Evolutionary conservation across 2,888 invertebrate genomes (phyloP).

Genomic region (Crossocerus cetratus): DNA sequence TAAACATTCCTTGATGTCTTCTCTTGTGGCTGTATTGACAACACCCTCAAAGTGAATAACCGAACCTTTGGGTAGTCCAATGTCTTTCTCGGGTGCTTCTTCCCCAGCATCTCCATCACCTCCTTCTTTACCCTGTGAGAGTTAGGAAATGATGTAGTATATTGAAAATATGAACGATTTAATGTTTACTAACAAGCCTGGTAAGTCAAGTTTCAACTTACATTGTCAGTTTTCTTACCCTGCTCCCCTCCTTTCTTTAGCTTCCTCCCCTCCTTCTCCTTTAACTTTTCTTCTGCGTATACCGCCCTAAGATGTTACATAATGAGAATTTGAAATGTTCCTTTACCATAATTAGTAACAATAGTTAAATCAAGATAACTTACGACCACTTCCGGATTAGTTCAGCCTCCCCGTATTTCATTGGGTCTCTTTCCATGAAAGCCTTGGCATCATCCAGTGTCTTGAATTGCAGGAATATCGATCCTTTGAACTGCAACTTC

Average conservation of each 20-base stretch:
- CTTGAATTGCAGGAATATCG: slow-evolving; percentile 92
- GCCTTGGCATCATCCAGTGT: slow-evolving; percentile 88
- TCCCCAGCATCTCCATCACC: slow-evolving; percentile 20
- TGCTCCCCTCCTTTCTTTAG: slow-evolving; percentile 80
- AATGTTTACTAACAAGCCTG: background rate
- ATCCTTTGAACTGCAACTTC: slow-evolving; percentile 90
- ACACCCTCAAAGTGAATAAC: slow-evolving; percentile 85
- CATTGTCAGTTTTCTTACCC: slow-evolving; percentile 74
- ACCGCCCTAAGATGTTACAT: slow-evolving; percentile 69
- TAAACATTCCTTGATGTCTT: slow-evolving; percentile 86
- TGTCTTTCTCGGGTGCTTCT: slow-evolving; percentile 49
- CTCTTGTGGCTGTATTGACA: slow-evolving; percentile 81
- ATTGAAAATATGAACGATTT: background rate
- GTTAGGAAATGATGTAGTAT: background rate
- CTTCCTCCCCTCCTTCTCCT: slow-evolving; percentile 81
- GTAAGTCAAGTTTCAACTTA: slow-evolving; percentile 40
- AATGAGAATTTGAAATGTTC: background rate
- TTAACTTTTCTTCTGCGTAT: slow-evolving; percentile 83
- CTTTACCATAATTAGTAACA: background rate
- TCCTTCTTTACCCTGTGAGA: slow-evolving; percentile 12
- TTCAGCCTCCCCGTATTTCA: slow-evolving; percentile 84
- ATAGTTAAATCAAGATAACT: slow-evolving; percentile 50
- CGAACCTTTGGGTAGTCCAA: slow-evolving; percentile 83
- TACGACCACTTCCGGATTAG: slow-evolving; percentile 85
- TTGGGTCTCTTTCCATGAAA: slow-evolving; percentile 83